Evolutionary conservation across 35 echinoderm and acorn worm genomes (phyloP).

Genomic region (Amphiura filiformis): DNA sequence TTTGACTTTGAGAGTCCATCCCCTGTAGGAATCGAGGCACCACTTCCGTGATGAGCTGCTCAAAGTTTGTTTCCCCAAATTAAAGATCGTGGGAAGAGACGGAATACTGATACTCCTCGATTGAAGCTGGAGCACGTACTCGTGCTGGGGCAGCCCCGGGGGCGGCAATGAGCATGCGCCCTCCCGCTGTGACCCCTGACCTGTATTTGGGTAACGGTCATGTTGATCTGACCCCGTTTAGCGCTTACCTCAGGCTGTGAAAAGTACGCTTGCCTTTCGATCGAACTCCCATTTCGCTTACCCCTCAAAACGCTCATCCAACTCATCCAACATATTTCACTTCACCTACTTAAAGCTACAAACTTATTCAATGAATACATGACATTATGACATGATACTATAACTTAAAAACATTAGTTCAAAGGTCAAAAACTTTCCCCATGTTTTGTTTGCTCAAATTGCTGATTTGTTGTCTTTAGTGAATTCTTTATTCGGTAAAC

Average conservation of each 20-base stretch:
- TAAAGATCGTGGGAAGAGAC: background rate
- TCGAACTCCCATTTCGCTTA: background rate
- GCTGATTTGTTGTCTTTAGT: too few species aligned
- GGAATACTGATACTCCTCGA: background rate
- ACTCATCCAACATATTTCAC: too few species aligned
- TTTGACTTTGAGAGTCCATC: background rate
- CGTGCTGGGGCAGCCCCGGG: constrained; percentile 35
- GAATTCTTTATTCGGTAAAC: background rate
- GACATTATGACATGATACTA: too few species aligned
- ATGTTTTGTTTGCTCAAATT: too few species aligned
- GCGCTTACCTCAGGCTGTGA: background rate
- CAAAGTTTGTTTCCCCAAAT: constrained; percentile 38
- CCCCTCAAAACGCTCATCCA: too few species aligned
- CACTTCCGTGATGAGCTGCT: constrained; percentile 24
- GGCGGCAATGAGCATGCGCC: constrained; percentile 17
- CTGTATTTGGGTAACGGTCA: constrained; percentile 13
- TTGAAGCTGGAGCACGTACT: constrained; percentile 20
- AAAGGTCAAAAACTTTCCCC: too few species aligned
- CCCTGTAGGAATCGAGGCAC: background rate
- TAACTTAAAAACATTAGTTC: too few species aligned
- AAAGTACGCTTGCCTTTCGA: constrained; percentile 9
- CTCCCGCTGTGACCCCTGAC: constrained; percentile 8
- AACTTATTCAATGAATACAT: too few species aligned
- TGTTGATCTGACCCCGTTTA: constrained; percentile 10
- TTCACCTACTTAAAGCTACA: too few species aligned